Evolutionary conservation across 1,140 invertebrate genomes (phyloP).

Genomic region (Drosophila kanapiae): DNA sequence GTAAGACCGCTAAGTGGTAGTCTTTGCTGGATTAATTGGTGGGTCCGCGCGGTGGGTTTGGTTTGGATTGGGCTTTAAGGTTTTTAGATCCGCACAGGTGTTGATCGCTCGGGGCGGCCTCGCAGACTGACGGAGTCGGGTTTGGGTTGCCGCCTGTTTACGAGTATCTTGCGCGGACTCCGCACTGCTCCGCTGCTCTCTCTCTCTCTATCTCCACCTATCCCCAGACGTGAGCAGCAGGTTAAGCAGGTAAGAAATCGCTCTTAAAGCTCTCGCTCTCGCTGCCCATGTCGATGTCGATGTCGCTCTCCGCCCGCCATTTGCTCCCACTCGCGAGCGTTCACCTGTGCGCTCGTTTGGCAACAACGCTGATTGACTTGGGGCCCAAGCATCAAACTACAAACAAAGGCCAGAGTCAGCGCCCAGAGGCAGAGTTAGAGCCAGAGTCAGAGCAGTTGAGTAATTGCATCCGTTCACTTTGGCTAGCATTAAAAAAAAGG

Average conservation of each 20-base stretch:
- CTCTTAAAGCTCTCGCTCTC: conserved; percentile 50
- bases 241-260: conserved; percentile 56
- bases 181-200: conserved; percentile 3
- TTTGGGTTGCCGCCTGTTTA: conserved; percentile 27
- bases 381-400: conserved; percentile 49
- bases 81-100: conserved; percentile 9
- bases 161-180: conserved; percentile 40
- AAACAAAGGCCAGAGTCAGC: conserved; percentile 53
- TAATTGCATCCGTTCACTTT: conserved; percentile 77
- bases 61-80: neutral
- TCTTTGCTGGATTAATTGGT: conserved; percentile 13
- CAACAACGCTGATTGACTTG: conserved; percentile 54
- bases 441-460: conserved; percentile 36
- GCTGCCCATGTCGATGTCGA: neutral
- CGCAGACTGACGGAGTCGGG: conserved; percentile 59
- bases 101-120: conserved; percentile 58
- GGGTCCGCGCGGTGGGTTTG: conserved; percentile 1
- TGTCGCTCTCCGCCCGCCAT: conserved; percentile 4
- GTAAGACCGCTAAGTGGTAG: conserved; percentile 15
- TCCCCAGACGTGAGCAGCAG: conserved; percentile 65
- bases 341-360: conserved; percentile 60
- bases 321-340: conserved; percentile 50
- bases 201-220: conserved; percentile 13
- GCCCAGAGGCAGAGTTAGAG: neutral
- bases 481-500: conserved; percentile 43